Evolutionary conservation across 1,140 invertebrate genomes (phyloP), one percentile per base, ranked within the genome.

Genomic region (Alviniconcha marisindica): DNA sequence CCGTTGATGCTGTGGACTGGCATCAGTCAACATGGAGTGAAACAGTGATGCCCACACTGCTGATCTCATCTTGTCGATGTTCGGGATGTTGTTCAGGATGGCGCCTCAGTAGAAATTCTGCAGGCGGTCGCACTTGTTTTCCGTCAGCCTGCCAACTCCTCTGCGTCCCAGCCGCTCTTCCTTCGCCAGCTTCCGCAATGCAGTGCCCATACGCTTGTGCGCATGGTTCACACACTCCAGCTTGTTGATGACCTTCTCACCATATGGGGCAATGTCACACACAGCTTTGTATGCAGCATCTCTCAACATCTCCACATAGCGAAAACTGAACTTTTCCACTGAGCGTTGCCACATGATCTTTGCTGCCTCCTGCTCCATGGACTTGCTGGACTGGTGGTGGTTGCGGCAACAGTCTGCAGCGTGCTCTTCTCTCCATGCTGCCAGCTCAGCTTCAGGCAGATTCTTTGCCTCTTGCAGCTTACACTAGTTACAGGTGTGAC

Each of bases 151-250:
- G 36, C 63, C 63, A 66, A 33, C 28, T 5, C 63, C 28, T 12
- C 18, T 5, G 14, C 63, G 28, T 33, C 63, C 63, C 31, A 66
- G 15, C 36, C 4, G 36, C 7, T 36, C 54, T 18, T 80, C 77
- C 18, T 66, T 81, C 14, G 60, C 24, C 28, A 31, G n/a, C 40
- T 69, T 73, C 14, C 40, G 18, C 7, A 81, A n/a, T 28, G 79
- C 63, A 28, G 66, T 71, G 33, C 79, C 79, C 79, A 81, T 81
- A 12, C 79, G 14, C 36, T 69, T 69, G 12, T 31, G 10, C 48
- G 33, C n/a, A 48, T 73, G 66, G 42, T 81, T 81, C 3, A 81
- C 36, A 38, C 79, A 81, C 42, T 81, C 79, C n/a, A 66, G 24
- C 33, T 81, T 81, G 21, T 24, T 48, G 21, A 60, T 5, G n/a